Evolutionary conservation across 2,797 vertebrate species (phyloP).

Genomic region (Sebastes minor): DNA sequence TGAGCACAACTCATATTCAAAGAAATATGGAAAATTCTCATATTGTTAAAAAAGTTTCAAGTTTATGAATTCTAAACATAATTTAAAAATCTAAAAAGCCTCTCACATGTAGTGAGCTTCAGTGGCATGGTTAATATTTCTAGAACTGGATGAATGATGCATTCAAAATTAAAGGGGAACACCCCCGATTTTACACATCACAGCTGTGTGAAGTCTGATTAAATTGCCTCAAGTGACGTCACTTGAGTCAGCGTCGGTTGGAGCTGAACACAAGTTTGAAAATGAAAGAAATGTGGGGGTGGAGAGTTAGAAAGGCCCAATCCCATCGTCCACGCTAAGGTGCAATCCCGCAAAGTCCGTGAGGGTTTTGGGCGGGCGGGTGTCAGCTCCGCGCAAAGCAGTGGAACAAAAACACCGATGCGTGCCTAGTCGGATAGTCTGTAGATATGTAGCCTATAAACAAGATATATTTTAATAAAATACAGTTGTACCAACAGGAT

Average conservation of each 20-base stretch:
- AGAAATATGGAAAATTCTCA: not conserved
- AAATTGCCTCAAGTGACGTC: not conserved
- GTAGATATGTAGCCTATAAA: no score
- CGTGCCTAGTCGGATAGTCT: no score
- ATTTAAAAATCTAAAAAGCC: not conserved
- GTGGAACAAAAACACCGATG: no score
- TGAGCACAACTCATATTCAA: not conserved
- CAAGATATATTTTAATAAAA: no score
- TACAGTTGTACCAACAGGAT: no score
- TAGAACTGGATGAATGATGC: not conserved
- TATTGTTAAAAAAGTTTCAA: not conserved
- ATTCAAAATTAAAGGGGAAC: not conserved
- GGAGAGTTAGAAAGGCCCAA: not conserved
- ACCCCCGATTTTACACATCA: not conserved
- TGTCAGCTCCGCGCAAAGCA: no score
- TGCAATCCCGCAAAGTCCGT: no score
- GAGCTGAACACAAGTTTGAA: not conserved
- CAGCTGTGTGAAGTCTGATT: not conserved
- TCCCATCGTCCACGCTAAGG: no score
- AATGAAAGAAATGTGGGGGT: not conserved
- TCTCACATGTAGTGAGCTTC: not conserved
- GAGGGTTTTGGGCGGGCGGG: no score
- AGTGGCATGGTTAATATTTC: not conserved
- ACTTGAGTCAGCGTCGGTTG: not conserved
- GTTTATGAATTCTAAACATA: not conserved